A percentile compares a stretch with the other conserved stretches of the same genome.
Conservation (phyloP, 2,113 vertebrate genomes). For the Cyphomyrus discorhynchus region DNA sequence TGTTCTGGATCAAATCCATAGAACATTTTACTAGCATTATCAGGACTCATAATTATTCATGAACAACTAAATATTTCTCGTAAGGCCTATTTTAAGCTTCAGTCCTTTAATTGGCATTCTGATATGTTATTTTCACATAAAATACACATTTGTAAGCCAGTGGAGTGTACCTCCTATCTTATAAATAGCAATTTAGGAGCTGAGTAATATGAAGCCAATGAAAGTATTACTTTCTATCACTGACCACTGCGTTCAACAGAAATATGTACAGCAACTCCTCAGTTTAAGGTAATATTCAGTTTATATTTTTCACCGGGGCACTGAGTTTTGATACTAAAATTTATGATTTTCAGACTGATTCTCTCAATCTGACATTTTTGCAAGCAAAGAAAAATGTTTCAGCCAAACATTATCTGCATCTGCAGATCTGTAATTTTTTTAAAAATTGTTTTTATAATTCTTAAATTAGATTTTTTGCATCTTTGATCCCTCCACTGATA, state of each 20-base stretch:
- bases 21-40: background rate
- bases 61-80: background rate
- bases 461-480: background rate
- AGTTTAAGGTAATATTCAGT: background rate
- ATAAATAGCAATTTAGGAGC: background rate
- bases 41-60: background rate
- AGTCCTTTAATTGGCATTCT: background rate
- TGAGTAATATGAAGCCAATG: background rate
- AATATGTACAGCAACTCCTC: background rate
- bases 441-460: background rate
- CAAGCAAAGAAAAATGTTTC: background rate
- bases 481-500: slow-evolving; percentile 21
- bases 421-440: background rate
- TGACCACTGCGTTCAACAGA: background rate
- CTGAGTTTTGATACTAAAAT: background rate
- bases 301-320: background rate
- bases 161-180: background rate
- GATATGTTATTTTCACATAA: background rate
- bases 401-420: background rate
- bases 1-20: background rate
- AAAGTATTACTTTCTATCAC: background rate
- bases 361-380: background rate
- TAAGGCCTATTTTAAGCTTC: background rate
- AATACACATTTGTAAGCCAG: background rate
- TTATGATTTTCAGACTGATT: background rate